Evolutionary conservation across 2,888 invertebrate species (phyloP).

Genomic region (Halocaridina rubra): DNA sequence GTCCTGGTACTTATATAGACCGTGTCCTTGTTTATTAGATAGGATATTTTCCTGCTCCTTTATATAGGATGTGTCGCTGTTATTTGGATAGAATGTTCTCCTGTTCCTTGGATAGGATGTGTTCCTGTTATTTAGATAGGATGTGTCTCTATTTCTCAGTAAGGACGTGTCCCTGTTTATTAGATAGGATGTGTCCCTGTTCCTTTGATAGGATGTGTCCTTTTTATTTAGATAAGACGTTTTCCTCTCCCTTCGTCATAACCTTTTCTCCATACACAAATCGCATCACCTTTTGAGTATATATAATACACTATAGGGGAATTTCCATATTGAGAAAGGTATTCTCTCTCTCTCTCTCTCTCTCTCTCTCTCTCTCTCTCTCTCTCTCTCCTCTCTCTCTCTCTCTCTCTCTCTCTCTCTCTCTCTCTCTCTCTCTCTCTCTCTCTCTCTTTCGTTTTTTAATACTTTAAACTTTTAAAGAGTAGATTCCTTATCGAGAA

Average conservation of each 20-base stretch:
- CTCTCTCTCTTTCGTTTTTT: neutral
- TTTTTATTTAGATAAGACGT: neutral
- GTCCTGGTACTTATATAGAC: too few relatives aligned
- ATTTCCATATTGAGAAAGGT: neutral
- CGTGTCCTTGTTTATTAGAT: neutral
- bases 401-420: neutral
- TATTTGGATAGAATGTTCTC: neutral
- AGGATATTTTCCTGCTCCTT: neutral
- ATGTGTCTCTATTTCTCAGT: neutral
- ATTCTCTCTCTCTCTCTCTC: conserved; percentile 5
- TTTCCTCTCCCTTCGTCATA: neutral
- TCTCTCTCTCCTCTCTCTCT: neutral
- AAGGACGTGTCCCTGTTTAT: neutral
- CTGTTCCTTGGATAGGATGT: neutral
- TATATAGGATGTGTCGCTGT: neutral
- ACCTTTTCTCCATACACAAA: neutral
- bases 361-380: conserved; percentile 6
- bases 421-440: neutral
- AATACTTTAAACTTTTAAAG: neutral
- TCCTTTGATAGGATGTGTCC: neutral
- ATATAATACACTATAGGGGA: neutral
- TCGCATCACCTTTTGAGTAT: neutral
- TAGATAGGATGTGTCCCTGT: neutral
- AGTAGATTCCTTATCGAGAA: neutral
- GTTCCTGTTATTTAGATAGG: neutral